These are phyloP conservation scores for Diplazon laetatorius DNA, from an alignment of 2,888 invertebrate genomes.

Conservation along the genomic window DNA sequence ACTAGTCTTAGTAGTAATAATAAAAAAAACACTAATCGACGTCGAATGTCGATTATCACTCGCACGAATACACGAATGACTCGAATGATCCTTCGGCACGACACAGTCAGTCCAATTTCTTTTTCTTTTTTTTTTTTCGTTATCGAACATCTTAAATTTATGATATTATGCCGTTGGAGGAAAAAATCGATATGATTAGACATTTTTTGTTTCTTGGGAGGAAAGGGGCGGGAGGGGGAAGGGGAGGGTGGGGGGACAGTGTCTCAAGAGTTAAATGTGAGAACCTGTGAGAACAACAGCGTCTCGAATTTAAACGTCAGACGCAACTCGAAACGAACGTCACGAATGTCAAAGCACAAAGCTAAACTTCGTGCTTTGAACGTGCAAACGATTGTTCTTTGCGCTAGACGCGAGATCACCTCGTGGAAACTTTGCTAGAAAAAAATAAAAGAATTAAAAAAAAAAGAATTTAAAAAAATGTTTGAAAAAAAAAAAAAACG, in stretches of 20 bases:
- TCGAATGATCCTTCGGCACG: not conserved
- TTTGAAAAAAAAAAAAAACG: not conserved
- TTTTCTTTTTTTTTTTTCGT: too few species aligned
- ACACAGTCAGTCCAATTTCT: too few species aligned
- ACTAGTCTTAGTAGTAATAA: slow-evolving; percentile 36
- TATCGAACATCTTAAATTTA: slow-evolving; percentile 34
- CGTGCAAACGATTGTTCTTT: not conserved
- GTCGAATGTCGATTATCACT: slow-evolving; percentile 42
- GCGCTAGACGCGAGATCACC: slow-evolving; percentile 42
- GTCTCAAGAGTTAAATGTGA: slow-evolving; percentile 33
- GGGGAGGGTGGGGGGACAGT: slow-evolving; percentile 20
- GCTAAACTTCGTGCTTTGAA: not conserved
- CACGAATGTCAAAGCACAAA: not conserved
- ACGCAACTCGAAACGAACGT: slow-evolving; percentile 1
- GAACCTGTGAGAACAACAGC: slow-evolving; percentile 33
- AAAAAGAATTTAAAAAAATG: too few species aligned
- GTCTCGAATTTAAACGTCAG: slow-evolving; percentile 44
- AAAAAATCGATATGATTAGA: slow-evolving; percentile 62
- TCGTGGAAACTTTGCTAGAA: slow-evolving; percentile 19
- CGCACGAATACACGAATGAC: slow-evolving; percentile 13
- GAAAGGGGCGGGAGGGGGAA: too few species aligned
- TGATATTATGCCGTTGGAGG: slow-evolving; percentile 55
- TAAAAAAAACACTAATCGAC: slow-evolving; percentile 35
- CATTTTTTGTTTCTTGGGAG: slow-evolving; percentile 55
- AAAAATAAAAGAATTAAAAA: too few species aligned